Evolutionary conservation across 2,888 invertebrate genomes (phyloP).

Genomic region (Drosophila prolongata): DNA sequence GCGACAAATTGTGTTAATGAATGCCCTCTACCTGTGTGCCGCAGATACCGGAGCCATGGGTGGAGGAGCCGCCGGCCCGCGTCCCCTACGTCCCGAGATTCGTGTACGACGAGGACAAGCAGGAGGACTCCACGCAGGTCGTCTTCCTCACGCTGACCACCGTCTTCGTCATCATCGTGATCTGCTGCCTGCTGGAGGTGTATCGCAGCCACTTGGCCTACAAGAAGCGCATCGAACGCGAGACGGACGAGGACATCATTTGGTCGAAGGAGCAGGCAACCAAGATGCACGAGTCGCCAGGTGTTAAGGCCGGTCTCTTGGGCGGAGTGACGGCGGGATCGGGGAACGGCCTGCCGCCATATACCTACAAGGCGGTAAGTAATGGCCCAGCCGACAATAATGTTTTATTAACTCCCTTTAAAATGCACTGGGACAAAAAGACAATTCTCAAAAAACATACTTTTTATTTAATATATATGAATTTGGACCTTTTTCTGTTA

Average conservation of each 20-base stretch:
- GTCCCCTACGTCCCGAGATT: slow-evolving; percentile 91
- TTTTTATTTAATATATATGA: too few relatives aligned
- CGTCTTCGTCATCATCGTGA: slow-evolving; percentile 89
- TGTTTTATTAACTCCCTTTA: slow-evolving; percentile 20
- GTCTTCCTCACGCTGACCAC: slow-evolving; percentile 92
- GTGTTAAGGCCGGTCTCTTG: slow-evolving; percentile 66
- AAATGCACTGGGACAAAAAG: not conserved
- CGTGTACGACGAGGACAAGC: slow-evolving; percentile 88
- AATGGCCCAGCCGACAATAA: slow-evolving; percentile 11
- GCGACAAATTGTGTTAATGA: slow-evolving; percentile 62
- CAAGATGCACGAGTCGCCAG: slow-evolving; percentile 87
- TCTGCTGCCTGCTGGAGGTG: slow-evolving; percentile 90
- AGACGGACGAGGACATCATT: slow-evolving; percentile 91
- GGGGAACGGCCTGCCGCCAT: slow-evolving; percentile 76
- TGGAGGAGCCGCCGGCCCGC: slow-evolving; percentile 92
- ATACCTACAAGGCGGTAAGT: slow-evolving; percentile 86
- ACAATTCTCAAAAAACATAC: too few relatives aligned
- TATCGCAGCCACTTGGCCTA: slow-evolving; percentile 91
- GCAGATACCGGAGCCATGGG: slow-evolving; percentile 86
- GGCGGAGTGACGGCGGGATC: slow-evolving; percentile 33
- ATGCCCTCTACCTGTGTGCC: slow-evolving; percentile 21
- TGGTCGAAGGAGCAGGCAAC: slow-evolving; percentile 90
- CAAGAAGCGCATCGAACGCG: slow-evolving; percentile 89
- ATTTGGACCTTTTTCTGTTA: too few relatives aligned
- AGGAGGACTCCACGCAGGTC: slow-evolving; percentile 92